Percentiles rank a stretch among this genome's conserved stretches.
phyloP scores from a whole-genome alignment of 2,888 invertebrate species.

The Chloroclystis v-ata region DNA sequence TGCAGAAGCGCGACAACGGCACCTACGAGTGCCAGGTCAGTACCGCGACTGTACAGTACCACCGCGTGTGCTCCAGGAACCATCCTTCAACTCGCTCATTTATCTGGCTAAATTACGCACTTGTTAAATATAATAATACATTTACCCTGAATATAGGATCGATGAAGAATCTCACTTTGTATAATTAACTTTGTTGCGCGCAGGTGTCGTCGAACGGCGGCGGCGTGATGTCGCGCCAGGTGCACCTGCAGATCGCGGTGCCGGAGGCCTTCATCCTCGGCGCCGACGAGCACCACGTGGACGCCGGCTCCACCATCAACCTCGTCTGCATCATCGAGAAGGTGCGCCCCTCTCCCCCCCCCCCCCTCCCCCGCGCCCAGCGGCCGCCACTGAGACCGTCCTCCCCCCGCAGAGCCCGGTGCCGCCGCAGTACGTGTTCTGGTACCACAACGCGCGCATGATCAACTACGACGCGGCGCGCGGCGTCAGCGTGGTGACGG shows the following conservation, averaged over 20 bases:
- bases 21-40: slow-evolving; percentile 93
- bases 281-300: slow-evolving; percentile 92
- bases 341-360: slow-evolving; percentile 66
- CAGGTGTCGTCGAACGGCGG: slow-evolving; percentile 90
- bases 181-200: too few species aligned
- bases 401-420: slow-evolving; percentile 87
- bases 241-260: slow-evolving; percentile 91
- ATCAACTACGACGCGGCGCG: slow-evolving; percentile 94
- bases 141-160: too few species aligned
- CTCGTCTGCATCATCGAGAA: slow-evolving; percentile 95
- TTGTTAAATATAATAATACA: too few species aligned
- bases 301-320: slow-evolving; percentile 92
- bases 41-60: too few species aligned
- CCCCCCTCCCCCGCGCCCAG: background rate
- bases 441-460: slow-evolving; percentile 96
- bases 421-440: slow-evolving; percentile 96
- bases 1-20: slow-evolving; percentile 93
- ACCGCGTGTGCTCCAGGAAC: too few species aligned
- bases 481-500: slow-evolving; percentile 89
- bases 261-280: slow-evolving; percentile 94
- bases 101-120: too few species aligned
- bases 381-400: slow-evolving; percentile 2
- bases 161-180: too few species aligned
- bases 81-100: too few species aligned
- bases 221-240: slow-evolving; percentile 91